These are phyloP conservation scores for Temnothorax longispinosus DNA, from an alignment of 1,140 invertebrate species.

Conservation along the genomic window DNA sequence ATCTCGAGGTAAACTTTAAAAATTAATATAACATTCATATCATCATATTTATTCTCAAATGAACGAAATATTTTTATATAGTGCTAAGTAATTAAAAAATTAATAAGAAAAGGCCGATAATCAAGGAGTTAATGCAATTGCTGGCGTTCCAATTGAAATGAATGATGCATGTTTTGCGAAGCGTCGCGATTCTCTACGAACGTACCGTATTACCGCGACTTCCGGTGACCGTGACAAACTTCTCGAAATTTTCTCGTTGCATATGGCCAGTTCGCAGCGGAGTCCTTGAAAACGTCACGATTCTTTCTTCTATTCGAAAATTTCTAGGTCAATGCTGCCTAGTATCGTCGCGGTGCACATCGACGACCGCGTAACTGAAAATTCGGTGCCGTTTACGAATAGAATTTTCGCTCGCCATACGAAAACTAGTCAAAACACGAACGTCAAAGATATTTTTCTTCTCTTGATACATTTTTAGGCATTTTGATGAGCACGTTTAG, in stretches of 20 bases:
- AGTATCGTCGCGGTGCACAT: no score
- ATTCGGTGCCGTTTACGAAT: background rate
- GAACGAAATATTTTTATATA: background rate
- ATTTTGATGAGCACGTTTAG: conserved; percentile 10
- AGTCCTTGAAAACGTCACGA: conserved; percentile 66
- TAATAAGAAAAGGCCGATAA: background rate
- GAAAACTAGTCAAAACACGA: background rate
- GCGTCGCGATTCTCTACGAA: conserved; percentile 31
- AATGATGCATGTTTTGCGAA: conserved; percentile 19
- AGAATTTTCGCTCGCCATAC: background rate
- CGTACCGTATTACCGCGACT: conserved; percentile 31
- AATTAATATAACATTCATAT: background rate
- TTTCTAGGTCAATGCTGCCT: no score
- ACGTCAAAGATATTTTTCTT: no score
- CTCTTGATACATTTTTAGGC: background rate
- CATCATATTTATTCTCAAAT: background rate
- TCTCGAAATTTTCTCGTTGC: conserved; percentile 38
- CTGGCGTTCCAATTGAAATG: background rate
- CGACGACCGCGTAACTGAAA: no score
- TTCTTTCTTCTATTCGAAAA: no score
- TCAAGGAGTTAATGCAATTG: background rate
- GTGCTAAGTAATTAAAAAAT: background rate
- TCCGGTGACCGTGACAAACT: conserved; percentile 20
- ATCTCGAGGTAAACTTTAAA: background rate
- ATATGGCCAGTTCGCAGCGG: conserved; percentile 29